These are phyloP conservation scores for Hofmannophila pseudospretella DNA, from an alignment of 2,888 invertebrate species.

Conservation along the genomic window DNA sequence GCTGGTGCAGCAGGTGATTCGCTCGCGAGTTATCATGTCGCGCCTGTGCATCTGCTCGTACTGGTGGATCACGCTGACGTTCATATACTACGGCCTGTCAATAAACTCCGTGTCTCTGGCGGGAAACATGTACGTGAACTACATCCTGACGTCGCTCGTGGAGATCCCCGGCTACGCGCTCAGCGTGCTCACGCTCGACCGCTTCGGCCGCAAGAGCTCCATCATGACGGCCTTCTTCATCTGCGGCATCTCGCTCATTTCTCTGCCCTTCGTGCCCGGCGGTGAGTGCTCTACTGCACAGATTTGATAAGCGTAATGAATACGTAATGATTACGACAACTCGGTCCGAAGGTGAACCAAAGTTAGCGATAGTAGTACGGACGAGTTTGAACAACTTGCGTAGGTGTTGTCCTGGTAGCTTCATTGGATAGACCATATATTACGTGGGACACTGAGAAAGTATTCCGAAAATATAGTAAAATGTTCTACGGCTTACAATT, in stretches of 20 bases:
- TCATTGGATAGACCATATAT: no score
- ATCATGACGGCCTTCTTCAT: slow-evolving; percentile 76
- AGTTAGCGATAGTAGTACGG: no score
- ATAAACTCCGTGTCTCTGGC: slow-evolving; percentile 86
- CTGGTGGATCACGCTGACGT: slow-evolving; percentile 89
- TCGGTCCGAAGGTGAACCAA: no score
- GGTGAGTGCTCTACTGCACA: slow-evolving; percentile 65
- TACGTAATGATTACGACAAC: neutral
- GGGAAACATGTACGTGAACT: slow-evolving; percentile 88
- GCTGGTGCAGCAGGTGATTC: slow-evolving; percentile 56
- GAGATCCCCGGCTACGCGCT: slow-evolving; percentile 81
- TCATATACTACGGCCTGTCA: slow-evolving; percentile 89
- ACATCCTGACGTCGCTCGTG: slow-evolving; percentile 80
- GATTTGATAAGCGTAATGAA: no score
- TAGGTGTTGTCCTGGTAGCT: neutral
- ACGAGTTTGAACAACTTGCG: neutral
- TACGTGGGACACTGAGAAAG: no score
- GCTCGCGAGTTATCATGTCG: slow-evolving; percentile 68
- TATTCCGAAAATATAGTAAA: no score
- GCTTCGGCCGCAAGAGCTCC: slow-evolving; percentile 76
- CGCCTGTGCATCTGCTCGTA: slow-evolving; percentile 81
- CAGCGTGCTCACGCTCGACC: slow-evolving; percentile 76
- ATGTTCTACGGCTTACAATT: no score
- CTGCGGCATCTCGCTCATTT: slow-evolving; percentile 75
- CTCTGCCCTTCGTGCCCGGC: slow-evolving; percentile 76